These are phyloP conservation scores for Colistium nudipinnis DNA, from an alignment of 2,113 vertebrate species.

Conservation along the genomic window DNA sequence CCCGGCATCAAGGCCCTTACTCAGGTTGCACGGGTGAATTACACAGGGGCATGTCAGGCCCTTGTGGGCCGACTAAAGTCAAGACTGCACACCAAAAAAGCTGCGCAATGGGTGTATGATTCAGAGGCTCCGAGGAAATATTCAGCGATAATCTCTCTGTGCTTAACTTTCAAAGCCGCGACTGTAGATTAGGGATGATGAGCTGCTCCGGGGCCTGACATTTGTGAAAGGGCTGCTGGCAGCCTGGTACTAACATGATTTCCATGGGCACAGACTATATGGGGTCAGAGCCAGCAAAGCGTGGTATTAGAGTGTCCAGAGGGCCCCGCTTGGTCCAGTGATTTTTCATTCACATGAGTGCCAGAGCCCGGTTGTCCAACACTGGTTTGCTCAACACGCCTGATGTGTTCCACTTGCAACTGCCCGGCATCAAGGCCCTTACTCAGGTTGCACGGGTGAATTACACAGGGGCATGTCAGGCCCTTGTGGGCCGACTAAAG, in stretches of 20 bases:
- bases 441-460: constrained; percentile 9
- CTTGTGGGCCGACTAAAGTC: neutral
- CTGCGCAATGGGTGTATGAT: neutral
- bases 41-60: neutral
- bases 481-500: neutral
- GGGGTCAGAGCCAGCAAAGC: constrained; percentile 13
- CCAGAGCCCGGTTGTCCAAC: neutral
- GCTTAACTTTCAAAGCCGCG: neutral
- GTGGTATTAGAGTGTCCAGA: constrained; percentile 20
- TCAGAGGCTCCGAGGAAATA: too few relatives aligned
- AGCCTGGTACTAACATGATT: neutral
- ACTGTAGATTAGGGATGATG: neutral
- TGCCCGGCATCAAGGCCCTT: neutral
- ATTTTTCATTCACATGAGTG: constrained; percentile 21
- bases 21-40: constrained; percentile 12
- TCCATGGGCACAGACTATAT: constrained; percentile 16
- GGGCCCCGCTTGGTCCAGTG: constrained; percentile 37
- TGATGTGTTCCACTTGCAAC: constrained; percentile 11
- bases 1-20: neutral
- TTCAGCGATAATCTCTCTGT: too few relatives aligned
- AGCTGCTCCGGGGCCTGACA: constrained; percentile 1
- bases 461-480: too few relatives aligned
- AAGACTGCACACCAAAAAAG: neutral
- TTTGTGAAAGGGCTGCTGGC: neutral
- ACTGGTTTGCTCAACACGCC: neutral